Percentiles rank a stretch among this genome's conserved stretches.
Conservation (phyloP, 2,113 vertebrate species). For the Grammomys surdaster region DNA sequence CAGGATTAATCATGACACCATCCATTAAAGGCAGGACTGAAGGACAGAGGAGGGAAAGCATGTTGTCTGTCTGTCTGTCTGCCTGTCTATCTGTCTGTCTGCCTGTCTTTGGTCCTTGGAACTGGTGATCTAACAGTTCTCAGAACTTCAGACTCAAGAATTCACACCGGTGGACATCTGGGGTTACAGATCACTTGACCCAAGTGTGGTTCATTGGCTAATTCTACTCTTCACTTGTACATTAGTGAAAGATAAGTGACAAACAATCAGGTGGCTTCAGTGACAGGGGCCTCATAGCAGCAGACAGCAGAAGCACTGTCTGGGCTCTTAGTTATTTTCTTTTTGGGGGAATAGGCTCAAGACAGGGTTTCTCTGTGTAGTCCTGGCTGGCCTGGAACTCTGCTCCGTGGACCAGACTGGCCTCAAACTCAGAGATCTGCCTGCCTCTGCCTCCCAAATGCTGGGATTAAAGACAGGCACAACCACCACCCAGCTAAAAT, state of each 20-base stretch:
- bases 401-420: neutral
- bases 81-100: neutral
- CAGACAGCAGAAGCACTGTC: fast-evolving
- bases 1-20: neutral
- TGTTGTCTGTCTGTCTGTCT: neutral
- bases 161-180: neutral
- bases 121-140: neutral
- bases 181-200: neutral
- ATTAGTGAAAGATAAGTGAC: neutral
- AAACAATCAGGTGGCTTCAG: neutral
- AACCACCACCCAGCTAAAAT: too few species aligned
- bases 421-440: neutral
- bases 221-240: neutral
- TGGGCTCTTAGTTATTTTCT: neutral
- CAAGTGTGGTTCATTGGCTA: neutral
- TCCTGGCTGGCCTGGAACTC: neutral
- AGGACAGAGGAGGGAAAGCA: neutral
- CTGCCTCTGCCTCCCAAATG: neutral
- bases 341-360: neutral
- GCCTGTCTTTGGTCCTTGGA: neutral
- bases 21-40: neutral
- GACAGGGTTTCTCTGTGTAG: neutral
- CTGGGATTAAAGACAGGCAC: too few species aligned
- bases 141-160: neutral
- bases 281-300: neutral